Evolutionary conservation across 2,888 invertebrate species (phyloP), one percentile per base, ranked within the genome.

Genomic region (Lucinisca nassula): DNA sequence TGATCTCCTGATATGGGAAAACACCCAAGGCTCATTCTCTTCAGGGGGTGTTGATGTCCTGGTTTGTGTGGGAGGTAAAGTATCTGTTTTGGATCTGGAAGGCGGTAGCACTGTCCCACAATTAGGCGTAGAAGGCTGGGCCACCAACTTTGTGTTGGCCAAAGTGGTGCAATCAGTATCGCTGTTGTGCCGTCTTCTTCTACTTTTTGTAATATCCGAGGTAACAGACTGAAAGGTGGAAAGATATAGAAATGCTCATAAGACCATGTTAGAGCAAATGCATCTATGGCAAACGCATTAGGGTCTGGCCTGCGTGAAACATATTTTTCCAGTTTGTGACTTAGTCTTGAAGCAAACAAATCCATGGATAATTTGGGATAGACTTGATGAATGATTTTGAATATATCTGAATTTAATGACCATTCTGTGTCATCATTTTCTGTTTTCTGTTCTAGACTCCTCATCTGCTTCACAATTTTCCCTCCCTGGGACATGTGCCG

Each of bases 351-450:
- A n/a, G n/a, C 61, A 6, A 58, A 72, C 35, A 72, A 35, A 35
- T 72, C 72, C 2, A 72, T 35, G n/a, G n/a, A 27, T 40, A 78
- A n/a, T 38, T 40, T 30, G 6, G 21, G 30, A 35, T 35, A 78
- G 35, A 24, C 0, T 14, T 24, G 21, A 30, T 58, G 21, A 12
- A 27, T 8, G 0, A 14, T 58, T 58, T 38, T 8, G 51, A 74
- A 73, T n/a, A 82, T 67, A 10, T 51, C 30, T 14, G 10, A 37
- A 10, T 45, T 45, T 10, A 76, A 21, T 21, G 24, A 14, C 49
- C 61, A 67, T 38, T 82, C 82, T 35, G 61, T 32, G 49, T 74
- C 79, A 67, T 79, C 79, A 79, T 79, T 79, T n/a, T n/a, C n/a
- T n/a, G n/a, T n/a, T n/a, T n/a, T n/a, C n/a, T n/a, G n/a, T n/a